Evolutionary conservation across 2,113 vertebrate genomes (phyloP).

Genomic region (Glaucidium brasilianum): DNA sequence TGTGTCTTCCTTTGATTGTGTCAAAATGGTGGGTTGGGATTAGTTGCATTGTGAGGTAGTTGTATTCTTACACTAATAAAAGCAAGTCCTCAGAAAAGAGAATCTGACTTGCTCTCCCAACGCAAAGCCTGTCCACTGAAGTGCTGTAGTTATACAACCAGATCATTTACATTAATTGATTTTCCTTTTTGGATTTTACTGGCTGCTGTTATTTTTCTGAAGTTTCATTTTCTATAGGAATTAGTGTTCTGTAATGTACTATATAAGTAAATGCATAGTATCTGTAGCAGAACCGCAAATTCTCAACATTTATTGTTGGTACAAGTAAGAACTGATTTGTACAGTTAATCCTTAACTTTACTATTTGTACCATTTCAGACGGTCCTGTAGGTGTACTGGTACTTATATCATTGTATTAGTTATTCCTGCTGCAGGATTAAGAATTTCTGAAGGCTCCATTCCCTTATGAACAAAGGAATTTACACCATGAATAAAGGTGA

Average conservation of each 20-base stretch:
- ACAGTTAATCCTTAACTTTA: background rate
- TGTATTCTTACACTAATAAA: background rate
- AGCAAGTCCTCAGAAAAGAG: background rate
- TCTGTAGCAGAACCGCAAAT: background rate
- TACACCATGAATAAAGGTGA: background rate
- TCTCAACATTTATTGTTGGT: background rate
- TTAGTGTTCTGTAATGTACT: background rate
- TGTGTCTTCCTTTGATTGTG: background rate
- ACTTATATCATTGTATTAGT: background rate
- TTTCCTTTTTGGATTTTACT: slow-evolving; percentile 11
- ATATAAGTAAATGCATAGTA: background rate
- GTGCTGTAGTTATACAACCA: background rate
- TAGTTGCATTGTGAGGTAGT: background rate
- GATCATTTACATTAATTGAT: background rate
- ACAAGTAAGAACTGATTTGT: background rate
- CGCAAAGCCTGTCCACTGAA: background rate
- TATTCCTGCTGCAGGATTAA: background rate
- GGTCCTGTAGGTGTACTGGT: background rate
- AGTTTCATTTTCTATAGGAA: background rate
- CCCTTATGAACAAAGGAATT: background rate
- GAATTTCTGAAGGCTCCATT: background rate
- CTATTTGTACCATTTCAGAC: background rate
- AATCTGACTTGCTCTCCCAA: background rate
- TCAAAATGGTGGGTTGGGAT: background rate
- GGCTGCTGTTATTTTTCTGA: background rate